These are phyloP conservation scores for Proterorhinus semilunaris DNA, from an alignment of 2,113 vertebrate genomes.

Conservation along the genomic window DNA sequence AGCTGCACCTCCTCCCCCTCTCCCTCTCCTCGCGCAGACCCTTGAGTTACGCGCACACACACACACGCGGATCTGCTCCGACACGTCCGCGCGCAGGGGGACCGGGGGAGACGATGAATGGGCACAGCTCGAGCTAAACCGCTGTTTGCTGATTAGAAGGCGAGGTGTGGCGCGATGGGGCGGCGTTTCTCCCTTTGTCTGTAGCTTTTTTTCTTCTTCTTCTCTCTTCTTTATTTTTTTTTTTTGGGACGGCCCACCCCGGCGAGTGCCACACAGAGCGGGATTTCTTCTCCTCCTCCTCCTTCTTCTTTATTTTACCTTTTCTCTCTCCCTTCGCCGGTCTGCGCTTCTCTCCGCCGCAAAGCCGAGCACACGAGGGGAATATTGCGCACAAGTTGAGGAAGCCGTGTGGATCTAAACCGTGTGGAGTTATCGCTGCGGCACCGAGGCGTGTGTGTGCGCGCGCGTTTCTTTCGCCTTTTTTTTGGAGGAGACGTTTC, in stretches of 20 bases:
- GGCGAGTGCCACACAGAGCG: constrained; percentile 13
- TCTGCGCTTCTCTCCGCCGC: neutral
- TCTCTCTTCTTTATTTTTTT: too few species aligned
- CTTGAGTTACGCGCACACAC: constrained; percentile 27
- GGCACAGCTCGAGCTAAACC: constrained; percentile 60
- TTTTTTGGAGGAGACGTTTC: constrained; percentile 19
- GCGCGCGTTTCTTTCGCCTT: neutral
- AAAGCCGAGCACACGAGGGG: constrained; percentile 42
- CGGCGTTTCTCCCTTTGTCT: constrained; percentile 78
- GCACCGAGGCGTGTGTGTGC: neutral
- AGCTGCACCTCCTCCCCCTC: constrained; percentile 69
- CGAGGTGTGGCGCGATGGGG: constrained; percentile 78
- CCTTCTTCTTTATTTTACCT: neutral
- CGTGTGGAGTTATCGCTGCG: constrained; percentile 15
- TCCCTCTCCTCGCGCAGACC: constrained; percentile 26
- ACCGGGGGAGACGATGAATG: constrained; percentile 68
- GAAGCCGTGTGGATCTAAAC: constrained; percentile 21
- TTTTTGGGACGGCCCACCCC: constrained; percentile 44
- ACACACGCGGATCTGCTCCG: constrained; percentile 64
- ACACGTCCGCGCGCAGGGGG: constrained; percentile 57
- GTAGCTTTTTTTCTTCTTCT: constrained; percentile 12
- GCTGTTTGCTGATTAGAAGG: constrained; percentile 69
- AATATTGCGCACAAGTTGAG: constrained; percentile 46
- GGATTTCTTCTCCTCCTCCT: constrained; percentile 1
- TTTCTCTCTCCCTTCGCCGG: neutral